These are phyloP conservation scores for Hippasteria phrygiana DNA, from an alignment of 53 echinoderm and acorn worm species.

Conservation along the genomic window DNA sequence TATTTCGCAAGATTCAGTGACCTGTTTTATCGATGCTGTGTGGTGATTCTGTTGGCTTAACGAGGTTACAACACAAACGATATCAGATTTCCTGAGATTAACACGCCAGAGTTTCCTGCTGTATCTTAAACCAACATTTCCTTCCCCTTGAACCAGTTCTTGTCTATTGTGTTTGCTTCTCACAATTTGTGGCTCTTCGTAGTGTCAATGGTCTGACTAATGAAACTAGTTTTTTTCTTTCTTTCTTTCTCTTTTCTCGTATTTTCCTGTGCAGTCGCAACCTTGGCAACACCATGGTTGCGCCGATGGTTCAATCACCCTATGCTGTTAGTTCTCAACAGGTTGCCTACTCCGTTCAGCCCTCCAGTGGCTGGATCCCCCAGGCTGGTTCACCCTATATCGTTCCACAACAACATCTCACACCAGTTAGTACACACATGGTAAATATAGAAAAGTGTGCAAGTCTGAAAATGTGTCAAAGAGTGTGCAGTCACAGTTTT, in stretches of 20 bases:
- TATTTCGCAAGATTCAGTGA: too few species aligned
- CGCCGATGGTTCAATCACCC: constrained; percentile 44
- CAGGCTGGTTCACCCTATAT: constrained; percentile 73
- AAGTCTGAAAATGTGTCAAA: too few species aligned
- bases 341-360: constrained; percentile 39
- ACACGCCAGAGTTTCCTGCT: too few species aligned
- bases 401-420: constrained; percentile 82
- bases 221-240: neutral
- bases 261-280: constrained; percentile 48
- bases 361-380: constrained; percentile 49
- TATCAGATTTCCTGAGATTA: too few species aligned
- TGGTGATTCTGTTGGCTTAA: too few species aligned
- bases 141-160: too few species aligned
- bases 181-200: too few species aligned
- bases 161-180: too few species aligned
- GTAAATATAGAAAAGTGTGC: neutral
- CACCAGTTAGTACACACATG: constrained; percentile 73
- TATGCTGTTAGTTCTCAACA: constrained; percentile 47
- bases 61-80: too few species aligned
- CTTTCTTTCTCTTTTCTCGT: neutral
- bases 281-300: constrained; percentile 40
- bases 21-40: too few species aligned
- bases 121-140: too few species aligned
- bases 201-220: too few species aligned
- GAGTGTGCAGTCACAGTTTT: neutral